These are phyloP conservation scores for Emydocephalus ijimae DNA, from an alignment of 2,113 vertebrate genomes.

Conservation along the genomic window DNA sequence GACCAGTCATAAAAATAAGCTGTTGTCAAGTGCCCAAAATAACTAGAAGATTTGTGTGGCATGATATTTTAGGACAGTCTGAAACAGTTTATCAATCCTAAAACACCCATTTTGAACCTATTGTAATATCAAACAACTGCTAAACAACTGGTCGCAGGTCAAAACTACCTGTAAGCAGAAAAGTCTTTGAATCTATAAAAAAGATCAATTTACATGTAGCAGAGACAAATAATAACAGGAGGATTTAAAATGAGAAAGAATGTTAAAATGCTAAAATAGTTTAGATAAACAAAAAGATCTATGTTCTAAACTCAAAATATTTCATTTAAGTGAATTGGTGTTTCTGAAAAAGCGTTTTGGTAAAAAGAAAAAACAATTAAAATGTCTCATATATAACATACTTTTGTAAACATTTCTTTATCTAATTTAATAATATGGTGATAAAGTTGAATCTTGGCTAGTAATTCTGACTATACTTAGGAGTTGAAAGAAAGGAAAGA, in stretches of 20 bases:
- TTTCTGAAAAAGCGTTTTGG: too few relatives aligned
- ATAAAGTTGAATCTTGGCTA: neutral
- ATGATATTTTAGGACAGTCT: neutral
- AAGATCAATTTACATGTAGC: neutral
- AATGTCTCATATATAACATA: neutral
- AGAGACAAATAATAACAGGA: neutral
- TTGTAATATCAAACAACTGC: neutral
- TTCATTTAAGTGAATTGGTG: neutral
- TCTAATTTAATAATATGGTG: neutral
- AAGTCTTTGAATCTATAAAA: neutral
- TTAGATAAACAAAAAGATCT: neutral
- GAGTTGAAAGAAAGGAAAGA: neutral
- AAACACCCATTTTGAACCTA: neutral
- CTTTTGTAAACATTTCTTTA: neutral
- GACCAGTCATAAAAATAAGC: neutral
- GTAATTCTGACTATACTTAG: neutral
- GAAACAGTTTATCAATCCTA: neutral
- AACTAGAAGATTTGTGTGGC: neutral
- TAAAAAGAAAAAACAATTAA: too few relatives aligned
- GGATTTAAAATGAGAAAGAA: neutral
- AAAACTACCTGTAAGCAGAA: neutral
- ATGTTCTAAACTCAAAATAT: neutral
- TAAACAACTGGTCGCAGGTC: neutral
- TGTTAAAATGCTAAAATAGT: neutral
- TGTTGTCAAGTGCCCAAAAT: neutral